Base-by-base conservation (phyloP, 2,888 invertebrate species). In the Gymnosoma rotundatum region DNA sequence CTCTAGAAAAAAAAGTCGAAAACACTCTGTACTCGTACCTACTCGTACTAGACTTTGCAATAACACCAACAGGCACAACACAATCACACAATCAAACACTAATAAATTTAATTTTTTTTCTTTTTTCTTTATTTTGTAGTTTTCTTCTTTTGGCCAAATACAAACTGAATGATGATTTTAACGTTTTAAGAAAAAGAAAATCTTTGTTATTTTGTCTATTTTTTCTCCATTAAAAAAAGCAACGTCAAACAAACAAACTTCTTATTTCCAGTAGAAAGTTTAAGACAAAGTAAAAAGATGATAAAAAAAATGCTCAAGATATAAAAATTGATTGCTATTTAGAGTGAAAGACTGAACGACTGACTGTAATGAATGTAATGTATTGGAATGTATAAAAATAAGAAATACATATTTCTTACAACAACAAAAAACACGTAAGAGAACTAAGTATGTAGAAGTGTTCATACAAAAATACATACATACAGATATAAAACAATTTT, bases 231-330 rank as follows among this genome's bases (percentile, higher is more conserved):
- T 25, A 72, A 48, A 58, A 66, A 45, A n/a, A 6, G n/a, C 18
- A 66, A 61, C 78, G 73, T 61, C 72, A 36, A 73, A 54, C 42
- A 9, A 64, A 76, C 76, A 52, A 84, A 78, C 84, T 81, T 81
- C 81, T 81, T 78, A 78, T 64, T 84, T 81, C 70, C 74, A 84
- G 78, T 74, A 81, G 84, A 84, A 84, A 84, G 84, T 84, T 84
- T 56, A 74, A 84, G 78, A 69, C 73, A 70, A 66, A 70, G 63
- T 25, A 20, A 69, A 20, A 54, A 58, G 60, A 45, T 9, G 16
- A 63, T 16, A 42, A 72, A 54, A 45, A 72, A 67, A 52, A 48
- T 56, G 48, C 42, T 58, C 1, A 61, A 74, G 56, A 61, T 75
- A 83, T 20, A 64, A 45, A 73, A 74, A 67, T 81, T 73, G 61